Evolutionary conservation across 1,140 invertebrate genomes (phyloP).

Genomic region (Lordiphosa clarofinis): DNA sequence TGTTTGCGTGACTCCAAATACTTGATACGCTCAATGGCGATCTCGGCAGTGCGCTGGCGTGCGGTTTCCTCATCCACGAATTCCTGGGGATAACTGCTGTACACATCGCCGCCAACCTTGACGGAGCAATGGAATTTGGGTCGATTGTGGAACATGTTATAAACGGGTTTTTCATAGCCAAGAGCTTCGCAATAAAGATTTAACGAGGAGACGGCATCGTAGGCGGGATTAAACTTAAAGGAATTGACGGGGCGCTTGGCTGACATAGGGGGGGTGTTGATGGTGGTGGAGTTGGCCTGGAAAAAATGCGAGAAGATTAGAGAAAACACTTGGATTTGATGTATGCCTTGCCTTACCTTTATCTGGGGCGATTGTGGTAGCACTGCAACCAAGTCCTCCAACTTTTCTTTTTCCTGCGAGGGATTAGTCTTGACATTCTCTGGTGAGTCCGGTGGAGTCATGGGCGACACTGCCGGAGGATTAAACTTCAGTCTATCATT

Average conservation of each 20-base stretch:
- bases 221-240: constrained; percentile 14
- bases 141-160: constrained; percentile 28
- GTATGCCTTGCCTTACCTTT: no score
- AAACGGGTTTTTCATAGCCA: constrained; percentile 36
- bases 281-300: no score
- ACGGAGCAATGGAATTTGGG: constrained; percentile 48
- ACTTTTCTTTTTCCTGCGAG: not conserved
- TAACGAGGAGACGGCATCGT: constrained; percentile 41
- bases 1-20: constrained; percentile 34
- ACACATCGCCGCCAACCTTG: constrained; percentile 43
- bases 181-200: constrained; percentile 47
- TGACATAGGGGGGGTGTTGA: no score
- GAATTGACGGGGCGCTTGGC: no score
- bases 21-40: constrained; percentile 61
- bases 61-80: constrained; percentile 41
- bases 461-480: not conserved
- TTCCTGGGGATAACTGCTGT: constrained; percentile 65
- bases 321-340: no score
- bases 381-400: not conserved
- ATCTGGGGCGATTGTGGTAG: no score
- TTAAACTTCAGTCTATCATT: constrained; percentile 50
- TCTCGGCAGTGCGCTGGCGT: constrained; percentile 36
- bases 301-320: no score
- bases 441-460: constrained; percentile 52
- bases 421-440: constrained; percentile 8